phyloP scores from a whole-genome alignment of 2,797 vertebrate species.

The Agapornis canus region DNA sequence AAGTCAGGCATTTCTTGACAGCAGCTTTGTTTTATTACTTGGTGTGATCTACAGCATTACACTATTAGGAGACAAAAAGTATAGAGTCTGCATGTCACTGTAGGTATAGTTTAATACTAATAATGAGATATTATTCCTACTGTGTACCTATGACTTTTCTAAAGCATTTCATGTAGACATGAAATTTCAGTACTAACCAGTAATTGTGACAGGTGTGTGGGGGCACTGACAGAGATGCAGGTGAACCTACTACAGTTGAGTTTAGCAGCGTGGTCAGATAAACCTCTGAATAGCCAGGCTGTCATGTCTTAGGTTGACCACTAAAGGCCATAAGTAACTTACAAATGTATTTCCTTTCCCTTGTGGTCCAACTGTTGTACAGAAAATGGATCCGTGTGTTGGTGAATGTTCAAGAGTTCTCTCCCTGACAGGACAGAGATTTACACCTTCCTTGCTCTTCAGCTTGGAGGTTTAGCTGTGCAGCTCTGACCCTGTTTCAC shows the following conservation, averaged over 20 bases:
- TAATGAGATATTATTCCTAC: background rate
- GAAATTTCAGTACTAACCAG: background rate
- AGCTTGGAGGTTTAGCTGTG: background rate
- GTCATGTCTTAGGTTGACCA: background rate
- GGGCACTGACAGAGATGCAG: background rate
- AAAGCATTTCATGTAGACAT: background rate
- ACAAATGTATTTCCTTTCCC: background rate
- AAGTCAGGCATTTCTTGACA: background rate
- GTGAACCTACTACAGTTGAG: background rate
- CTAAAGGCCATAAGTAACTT: background rate
- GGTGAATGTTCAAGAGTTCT: background rate
- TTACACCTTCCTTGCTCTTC: background rate
- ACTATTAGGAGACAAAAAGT: background rate
- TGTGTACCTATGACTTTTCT: background rate
- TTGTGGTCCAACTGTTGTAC: fast-evolving
- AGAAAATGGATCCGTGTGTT: background rate
- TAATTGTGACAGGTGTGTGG: background rate
- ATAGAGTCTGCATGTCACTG: background rate
- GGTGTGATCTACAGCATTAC: background rate
- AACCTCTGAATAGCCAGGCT: background rate
- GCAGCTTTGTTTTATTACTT: background rate
- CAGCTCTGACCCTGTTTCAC: background rate
- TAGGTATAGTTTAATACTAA: background rate
- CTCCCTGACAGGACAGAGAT: background rate
- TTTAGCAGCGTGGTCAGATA: fast-evolving